Evolutionary conservation across 2,888 invertebrate species (phyloP), one percentile per base, ranked within the genome.

Genomic region (Sclerodermus sp.): DNA sequence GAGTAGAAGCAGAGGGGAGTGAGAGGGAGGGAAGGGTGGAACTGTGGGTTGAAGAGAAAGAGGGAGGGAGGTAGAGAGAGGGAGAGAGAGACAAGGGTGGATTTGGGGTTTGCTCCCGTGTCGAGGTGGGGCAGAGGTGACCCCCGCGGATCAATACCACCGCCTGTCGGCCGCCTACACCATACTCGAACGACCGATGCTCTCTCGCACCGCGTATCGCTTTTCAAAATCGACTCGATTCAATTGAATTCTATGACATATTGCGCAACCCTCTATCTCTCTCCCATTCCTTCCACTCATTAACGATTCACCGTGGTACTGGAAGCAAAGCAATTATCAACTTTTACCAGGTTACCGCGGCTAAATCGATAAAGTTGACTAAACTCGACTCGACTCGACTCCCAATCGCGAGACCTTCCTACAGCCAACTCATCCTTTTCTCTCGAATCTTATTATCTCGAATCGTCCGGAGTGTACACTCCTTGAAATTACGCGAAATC

Each of bases 81-180:
- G 51, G 51, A 37, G 49, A 47, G 49, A 49, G 43, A 40, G 40
- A 37, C 48, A 58, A 51, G 59, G 60, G 64, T 62, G 67, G 66
- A 68, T 67, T 70, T 62, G 67, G 71, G 70, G 72, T 70, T 62
- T 68, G 70, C 65, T 70, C 65, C 60, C 60, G 66, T 60, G 60
- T 58, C 61, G 66, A 67, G 64, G 66, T 63, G 66, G 68, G 60
- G 66, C 60, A 54, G 67, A 68, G 72, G 73, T 65, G 70, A 70
- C 67, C 64, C 59, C 66, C 61, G 60, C 72, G 73, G 77, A 77
- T 77, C 77, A 77, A 77, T 77, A 77, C 77, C 70, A 62, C 61
- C 70, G 66, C 66, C 62, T 62, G 71, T 73, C 68, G 70, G 51
- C 40, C 71, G 72, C 71, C 72, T 67, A 68, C 60, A 63, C 62